phyloP scores from a whole-genome alignment of 2,113 vertebrate genomes.

The Cebidichthys violaceus region DNA sequence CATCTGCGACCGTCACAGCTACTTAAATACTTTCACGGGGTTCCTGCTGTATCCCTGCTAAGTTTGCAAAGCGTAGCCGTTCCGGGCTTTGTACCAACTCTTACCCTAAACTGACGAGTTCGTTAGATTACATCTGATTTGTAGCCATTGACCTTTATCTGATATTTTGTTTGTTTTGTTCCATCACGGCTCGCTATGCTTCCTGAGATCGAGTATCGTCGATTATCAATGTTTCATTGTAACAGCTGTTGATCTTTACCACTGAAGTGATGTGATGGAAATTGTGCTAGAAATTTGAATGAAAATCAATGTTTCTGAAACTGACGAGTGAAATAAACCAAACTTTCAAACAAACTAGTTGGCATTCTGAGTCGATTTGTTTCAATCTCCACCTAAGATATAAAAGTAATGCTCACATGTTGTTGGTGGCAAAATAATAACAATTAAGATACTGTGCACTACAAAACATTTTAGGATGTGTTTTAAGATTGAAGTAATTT shows the following conservation, averaged over 20 bases:
- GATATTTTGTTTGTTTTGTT: background rate
- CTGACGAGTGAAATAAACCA: constrained; percentile 48
- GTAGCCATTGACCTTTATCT: background rate
- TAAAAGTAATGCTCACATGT: background rate
- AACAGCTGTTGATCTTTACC: constrained; percentile 1
- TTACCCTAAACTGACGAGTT: background rate
- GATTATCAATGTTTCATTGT: background rate
- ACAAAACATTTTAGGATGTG: background rate
- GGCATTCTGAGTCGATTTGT: constrained; percentile 15
- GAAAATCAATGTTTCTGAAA: constrained; percentile 3
- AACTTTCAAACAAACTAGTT: constrained; percentile 23
- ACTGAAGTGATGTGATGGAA: constrained; percentile 1
- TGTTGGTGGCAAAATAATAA: background rate
- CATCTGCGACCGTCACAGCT: constrained; percentile 68
- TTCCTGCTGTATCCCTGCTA: constrained; percentile 80
- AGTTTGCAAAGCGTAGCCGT: background rate
- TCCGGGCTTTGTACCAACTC: background rate
- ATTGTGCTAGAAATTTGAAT: constrained; percentile 12
- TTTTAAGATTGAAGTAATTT: background rate
- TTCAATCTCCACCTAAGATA: background rate
- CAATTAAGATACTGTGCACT: background rate
- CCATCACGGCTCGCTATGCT: background rate
- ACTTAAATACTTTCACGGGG: constrained; percentile 82
- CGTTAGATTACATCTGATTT: constrained; percentile 13
- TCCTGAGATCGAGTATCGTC: background rate